phyloP scores from a whole-genome alignment of 2,797 vertebrate genomes.

The Macropus fuliginosus region DNA sequence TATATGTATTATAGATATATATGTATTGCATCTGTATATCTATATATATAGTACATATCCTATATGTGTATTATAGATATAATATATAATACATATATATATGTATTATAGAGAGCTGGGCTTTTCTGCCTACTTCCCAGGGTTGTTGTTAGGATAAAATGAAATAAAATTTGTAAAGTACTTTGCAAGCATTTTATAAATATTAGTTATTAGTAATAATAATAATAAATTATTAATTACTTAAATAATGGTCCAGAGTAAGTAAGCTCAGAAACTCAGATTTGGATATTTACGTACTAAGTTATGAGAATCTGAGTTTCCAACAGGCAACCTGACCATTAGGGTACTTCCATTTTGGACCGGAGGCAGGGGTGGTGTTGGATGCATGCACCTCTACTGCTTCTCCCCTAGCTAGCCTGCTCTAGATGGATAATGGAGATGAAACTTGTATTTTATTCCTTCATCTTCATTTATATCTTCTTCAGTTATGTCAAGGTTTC shows the following conservation, averaged over 20 bases:
- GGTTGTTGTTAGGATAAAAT: neutral
- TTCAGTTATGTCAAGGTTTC: neutral
- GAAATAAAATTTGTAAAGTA: neutral
- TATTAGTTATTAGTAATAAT: neutral
- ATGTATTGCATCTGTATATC: too few species aligned
- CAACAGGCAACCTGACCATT: neutral
- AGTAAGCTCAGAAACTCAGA: neutral
- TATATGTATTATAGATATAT: too few species aligned
- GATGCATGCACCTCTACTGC: neutral
- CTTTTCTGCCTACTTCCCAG: neutral
- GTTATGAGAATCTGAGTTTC: neutral
- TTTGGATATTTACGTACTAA: neutral
- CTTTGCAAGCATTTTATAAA: neutral
- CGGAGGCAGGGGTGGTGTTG: neutral
- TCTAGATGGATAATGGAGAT: neutral
- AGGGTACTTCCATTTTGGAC: neutral
- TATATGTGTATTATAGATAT: too few species aligned
- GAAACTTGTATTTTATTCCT: neutral
- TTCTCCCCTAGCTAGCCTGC: neutral
- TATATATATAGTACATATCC: too few species aligned
- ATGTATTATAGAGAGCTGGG: neutral
- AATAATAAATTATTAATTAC: neutral
- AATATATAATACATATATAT: too few species aligned
- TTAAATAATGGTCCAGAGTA: neutral
- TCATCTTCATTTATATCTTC: neutral